A percentile compares a stretch with the other conserved stretches of the same genome.
Evolutionary conservation across 2,888 invertebrate species (phyloP).

Genomic region (Monoplex corrugatus): DNA sequence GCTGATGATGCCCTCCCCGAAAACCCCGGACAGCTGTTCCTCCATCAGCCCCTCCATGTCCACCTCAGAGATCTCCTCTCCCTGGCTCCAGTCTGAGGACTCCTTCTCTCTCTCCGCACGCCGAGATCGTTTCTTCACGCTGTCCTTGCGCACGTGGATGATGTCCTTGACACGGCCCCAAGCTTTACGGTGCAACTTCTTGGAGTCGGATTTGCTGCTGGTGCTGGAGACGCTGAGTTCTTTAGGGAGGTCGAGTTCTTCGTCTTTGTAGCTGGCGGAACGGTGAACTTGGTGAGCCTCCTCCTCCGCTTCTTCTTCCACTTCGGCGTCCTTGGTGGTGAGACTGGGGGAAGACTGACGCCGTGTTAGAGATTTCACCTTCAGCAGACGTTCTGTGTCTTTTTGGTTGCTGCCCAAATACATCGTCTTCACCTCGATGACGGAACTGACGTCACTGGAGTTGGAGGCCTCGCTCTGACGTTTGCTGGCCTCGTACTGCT

Average conservation of each 20-base stretch:
- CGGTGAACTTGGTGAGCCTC: slow-evolving; percentile 63
- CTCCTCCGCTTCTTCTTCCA: slow-evolving; percentile 56
- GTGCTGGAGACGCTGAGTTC: neutral
- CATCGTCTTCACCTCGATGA: slow-evolving; percentile 63
- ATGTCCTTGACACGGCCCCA: slow-evolving; percentile 91
- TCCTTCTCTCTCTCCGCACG: slow-evolving; percentile 60
- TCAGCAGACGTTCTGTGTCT: slow-evolving; percentile 47
- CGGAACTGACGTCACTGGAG: slow-evolving; percentile 60
- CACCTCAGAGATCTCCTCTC: slow-evolving; percentile 73
- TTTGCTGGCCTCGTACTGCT: slow-evolving; percentile 67
- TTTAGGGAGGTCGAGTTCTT: slow-evolving; percentile 58
- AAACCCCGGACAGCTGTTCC: slow-evolving; percentile 59
- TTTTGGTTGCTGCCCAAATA: slow-evolving; percentile 56
- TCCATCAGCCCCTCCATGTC: slow-evolving; percentile 69
- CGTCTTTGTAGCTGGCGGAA: slow-evolving; percentile 73
- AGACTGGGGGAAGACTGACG: slow-evolving; percentile 76
- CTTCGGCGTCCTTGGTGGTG: slow-evolving; percentile 61
- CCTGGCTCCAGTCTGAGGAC: slow-evolving; percentile 61
- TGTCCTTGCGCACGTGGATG: slow-evolving; percentile 87
- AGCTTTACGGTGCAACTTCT: slow-evolving; percentile 84
- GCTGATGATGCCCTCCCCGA: slow-evolving; percentile 70
- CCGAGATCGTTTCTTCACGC: slow-evolving; percentile 85
- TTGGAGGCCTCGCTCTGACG: slow-evolving; percentile 55
- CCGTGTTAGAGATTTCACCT: slow-evolving; percentile 63
- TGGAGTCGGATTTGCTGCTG: slow-evolving; percentile 52